A percentile compares a stretch with the other conserved stretches of the same genome.
These are phyloP conservation scores for Apostichopus parvimensis DNA, from an alignment of 35 echinoderm and acorn worm species.

Conservation along the genomic window DNA sequence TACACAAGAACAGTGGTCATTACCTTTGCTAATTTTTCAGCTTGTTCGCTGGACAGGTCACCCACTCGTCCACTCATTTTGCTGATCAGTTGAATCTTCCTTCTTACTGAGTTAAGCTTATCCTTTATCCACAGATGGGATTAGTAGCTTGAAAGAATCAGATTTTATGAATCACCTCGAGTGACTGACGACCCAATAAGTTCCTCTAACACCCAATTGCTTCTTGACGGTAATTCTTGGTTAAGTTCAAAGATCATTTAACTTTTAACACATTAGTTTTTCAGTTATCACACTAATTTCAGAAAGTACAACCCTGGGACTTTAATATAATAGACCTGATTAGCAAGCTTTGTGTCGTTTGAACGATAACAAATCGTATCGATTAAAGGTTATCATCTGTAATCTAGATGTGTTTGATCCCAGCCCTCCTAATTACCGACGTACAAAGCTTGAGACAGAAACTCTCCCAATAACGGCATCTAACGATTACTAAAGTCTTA, in stretches of 20 bases:
- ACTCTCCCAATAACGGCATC: background rate
- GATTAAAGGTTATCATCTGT: background rate
- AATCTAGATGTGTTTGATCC: background rate
- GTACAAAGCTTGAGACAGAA: background rate
- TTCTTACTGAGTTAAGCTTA: too few relatives aligned
- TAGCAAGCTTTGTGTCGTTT: background rate
- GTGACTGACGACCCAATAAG: too few relatives aligned
- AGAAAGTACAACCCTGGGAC: background rate
- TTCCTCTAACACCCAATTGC: too few relatives aligned
- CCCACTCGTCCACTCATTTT: slow-evolving; percentile 44
- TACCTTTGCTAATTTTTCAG: slow-evolving; percentile 52
- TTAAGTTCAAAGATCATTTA: too few relatives aligned
- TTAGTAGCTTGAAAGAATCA: too few relatives aligned
- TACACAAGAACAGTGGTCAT: background rate
- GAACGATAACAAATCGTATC: background rate
- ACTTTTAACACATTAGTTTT: too few relatives aligned
- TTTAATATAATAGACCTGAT: background rate
- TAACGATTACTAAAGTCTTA: too few relatives aligned
- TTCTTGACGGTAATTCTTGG: too few relatives aligned
- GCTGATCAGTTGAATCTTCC: background rate
- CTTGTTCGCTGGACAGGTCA: slow-evolving; percentile 34
- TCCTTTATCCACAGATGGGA: too few relatives aligned
- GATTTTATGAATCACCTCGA: too few relatives aligned
- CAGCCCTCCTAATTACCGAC: background rate
- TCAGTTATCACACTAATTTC: too few relatives aligned